Evolutionary conservation across 2,113 vertebrate genomes (phyloP), one percentile per base, ranked within the genome.

Genomic region (Prinia subflava): DNA sequence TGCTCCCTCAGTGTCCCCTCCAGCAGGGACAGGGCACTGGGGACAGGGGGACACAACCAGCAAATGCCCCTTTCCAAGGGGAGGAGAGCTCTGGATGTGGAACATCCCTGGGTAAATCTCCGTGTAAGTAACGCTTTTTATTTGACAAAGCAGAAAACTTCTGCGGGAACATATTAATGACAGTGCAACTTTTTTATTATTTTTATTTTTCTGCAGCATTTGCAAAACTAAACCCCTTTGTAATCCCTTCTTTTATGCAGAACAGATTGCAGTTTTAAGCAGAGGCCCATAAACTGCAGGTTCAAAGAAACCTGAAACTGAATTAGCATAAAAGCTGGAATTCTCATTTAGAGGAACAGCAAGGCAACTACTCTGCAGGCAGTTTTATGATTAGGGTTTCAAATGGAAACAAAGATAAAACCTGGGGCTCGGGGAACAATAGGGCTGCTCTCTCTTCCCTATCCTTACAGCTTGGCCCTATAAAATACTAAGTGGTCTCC

Each of bases 281-380:
- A 89, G 81, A 96, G 97, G 95, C 97, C 96, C 96, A 93, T 98
- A 97, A 98, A 97, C 94, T 96, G 97, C 94, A 97, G 97, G 97
- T 98, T 98, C 98, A 98, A 98, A 98, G 97, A 97, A 98, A 97
- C 97, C 97, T 97, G 97, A 98, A 97, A 96, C 92, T 65, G 46
- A 97, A 98, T 98, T 97, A 98, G 97, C 98, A 98, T 98, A 98
- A 98, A 98, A 98, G 97, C 98, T 98, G 98, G 97, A 97, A 97
- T 98, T 97, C 97, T 97, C 98, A 97, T 98, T 97, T 97, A 97
- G 94, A 95, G 96, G 94, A 97, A 97, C 96, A 96, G 97, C 96
- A 87, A 97, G 96, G 96, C 97, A 96, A 97, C 97, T 27, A 87
- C 95, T 97, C 96, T 97, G 97, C 97, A 97, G 97, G 96, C 97